Conservation (phyloP, 2,888 invertebrate genomes). For the Tenthredo scrophulariae region DNA sequence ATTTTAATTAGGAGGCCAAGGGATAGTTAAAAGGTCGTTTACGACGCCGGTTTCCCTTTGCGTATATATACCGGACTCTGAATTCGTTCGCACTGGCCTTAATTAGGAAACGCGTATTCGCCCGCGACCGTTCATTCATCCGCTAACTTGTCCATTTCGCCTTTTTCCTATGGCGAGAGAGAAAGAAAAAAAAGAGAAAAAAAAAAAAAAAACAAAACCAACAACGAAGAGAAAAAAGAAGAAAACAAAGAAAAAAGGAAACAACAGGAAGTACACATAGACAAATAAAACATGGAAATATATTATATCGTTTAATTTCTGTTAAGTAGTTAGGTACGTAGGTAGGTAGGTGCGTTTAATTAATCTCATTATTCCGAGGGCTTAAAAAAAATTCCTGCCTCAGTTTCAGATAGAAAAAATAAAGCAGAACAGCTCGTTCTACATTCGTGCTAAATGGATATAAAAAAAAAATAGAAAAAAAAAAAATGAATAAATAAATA, state of each 20-base stretch:
- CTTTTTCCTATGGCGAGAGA: neutral
- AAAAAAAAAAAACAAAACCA: neutral
- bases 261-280: neutral
- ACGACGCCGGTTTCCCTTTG: conserved; percentile 45
- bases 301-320: conserved; percentile 20
- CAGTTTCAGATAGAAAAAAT: neutral
- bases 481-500: neutral
- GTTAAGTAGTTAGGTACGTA: neutral
- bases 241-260: neutral
- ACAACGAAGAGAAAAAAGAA: neutral
- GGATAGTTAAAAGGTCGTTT: conserved; percentile 52
- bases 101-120: conserved; percentile 50
- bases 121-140: conserved; percentile 34
- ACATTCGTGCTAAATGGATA: neutral
- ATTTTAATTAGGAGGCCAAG: conserved; percentile 50
- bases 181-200: too few relatives aligned
- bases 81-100: conserved; percentile 43
- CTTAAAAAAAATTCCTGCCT: neutral
- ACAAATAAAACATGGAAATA: neutral
- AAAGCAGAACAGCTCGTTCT: neutral
- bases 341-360: neutral
- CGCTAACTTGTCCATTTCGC: conserved; percentile 16
- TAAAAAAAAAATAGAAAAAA: too few relatives aligned
- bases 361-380: conserved; percentile 35
- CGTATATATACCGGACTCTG: conserved; percentile 5